Evolutionary conservation across 2,113 vertebrate genomes (phyloP), one percentile per base, ranked within the genome.

Genomic region (Gymnocephalus cernua): DNA sequence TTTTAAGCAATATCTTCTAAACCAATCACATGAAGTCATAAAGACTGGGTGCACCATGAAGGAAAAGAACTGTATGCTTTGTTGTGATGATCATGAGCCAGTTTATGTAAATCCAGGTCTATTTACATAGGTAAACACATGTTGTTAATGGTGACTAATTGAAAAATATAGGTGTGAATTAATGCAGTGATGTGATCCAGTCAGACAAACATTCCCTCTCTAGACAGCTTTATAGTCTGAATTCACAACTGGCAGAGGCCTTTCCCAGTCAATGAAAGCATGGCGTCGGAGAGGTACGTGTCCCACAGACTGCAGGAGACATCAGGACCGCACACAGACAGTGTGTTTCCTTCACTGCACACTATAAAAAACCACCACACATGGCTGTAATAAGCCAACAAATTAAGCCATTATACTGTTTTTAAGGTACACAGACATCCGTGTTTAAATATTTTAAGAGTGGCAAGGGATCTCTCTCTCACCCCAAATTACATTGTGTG

Each of bases 371-470:
- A 59, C 86, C 81, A 81, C 88, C 91, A 94, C 94, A 95, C 93
- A 94, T 94, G 95, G 94, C 91, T 94, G 90, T 93, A 95, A 95
- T 94, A 95, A 95, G 89, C 77, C 90, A 93, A 93, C 92, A 94
- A 93, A 95, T 95, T 93, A 95, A 94, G 92, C 91, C 89, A 92
- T 94, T 94, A 94, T 74, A 65, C 90, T 68, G 89, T 87, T 90
- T 94, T 95, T 92, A 91, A 94, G 93, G 86, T 93, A 93, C 92
- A 93, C 94, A 95, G 92, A 95, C 95, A 93, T 95, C 94, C 92
- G 94, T 13, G 91, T 92, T 94, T 95, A 94, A 94, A 89, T 74
- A 58, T 92, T 95, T 95, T 93, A 95, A 94, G 93, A 94, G 92
- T 89, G 74, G 88, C 86, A 41, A 77, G 94, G 92, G 93, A 93